These are phyloP conservation scores for Rhagium mordax DNA, from an alignment of 2,888 invertebrate genomes.

Conservation along the genomic window DNA sequence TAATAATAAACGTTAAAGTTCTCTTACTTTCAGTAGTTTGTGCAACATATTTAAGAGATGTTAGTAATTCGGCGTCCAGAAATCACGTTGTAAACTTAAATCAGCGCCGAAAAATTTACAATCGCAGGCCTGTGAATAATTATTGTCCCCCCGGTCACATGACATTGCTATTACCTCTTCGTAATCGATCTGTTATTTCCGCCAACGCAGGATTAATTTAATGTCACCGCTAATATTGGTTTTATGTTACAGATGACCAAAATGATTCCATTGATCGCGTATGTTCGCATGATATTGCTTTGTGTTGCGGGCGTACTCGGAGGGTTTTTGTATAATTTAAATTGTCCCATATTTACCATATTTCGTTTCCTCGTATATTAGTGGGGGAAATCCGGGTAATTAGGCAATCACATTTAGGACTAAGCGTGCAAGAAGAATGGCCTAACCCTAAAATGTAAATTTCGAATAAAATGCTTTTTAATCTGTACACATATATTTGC, in stretches of 20 bases:
- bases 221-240: constrained; percentile 20
- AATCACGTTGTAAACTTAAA: too few species aligned
- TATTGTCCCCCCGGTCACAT: too few species aligned
- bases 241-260: constrained; percentile 18
- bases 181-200: constrained; percentile 13
- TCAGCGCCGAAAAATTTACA: too few species aligned
- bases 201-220: constrained; percentile 10
- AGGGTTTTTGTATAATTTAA: constrained; percentile 1
- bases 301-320: neutral
- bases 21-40: too few species aligned
- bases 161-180: neutral
- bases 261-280: constrained; percentile 17
- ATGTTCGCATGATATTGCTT: neutral
- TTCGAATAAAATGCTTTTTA: neutral
- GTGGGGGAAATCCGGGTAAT: neutral
- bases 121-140: too few species aligned
- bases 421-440: neutral
- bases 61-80: too few species aligned
- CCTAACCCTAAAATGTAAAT: neutral
- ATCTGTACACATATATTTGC: too few species aligned
- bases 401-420: neutral
- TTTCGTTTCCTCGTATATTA: neutral
- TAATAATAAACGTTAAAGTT: too few species aligned
- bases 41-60: too few species aligned
- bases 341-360: constrained; percentile 1